Conservation (phyloP, 2,113 vertebrate species). For the Crotalus horridus region DNA sequence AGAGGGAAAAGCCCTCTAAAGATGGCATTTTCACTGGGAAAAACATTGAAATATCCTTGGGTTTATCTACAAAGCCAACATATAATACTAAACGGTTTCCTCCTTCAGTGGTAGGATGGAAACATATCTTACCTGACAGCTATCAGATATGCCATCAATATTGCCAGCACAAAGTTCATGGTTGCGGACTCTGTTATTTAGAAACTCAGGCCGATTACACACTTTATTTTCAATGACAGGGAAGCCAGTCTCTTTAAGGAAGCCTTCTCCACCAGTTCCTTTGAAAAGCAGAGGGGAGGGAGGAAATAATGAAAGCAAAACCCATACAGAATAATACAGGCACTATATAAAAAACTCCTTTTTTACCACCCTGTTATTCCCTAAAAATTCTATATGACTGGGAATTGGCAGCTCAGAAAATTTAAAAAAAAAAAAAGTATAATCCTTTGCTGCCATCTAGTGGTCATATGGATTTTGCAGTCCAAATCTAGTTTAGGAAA, state of each 20-base stretch:
- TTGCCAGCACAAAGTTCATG: constrained; percentile 89
- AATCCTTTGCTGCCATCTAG: not conserved
- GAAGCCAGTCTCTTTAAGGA: constrained; percentile 88
- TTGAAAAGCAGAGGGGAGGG: constrained; percentile 5
- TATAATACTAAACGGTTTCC: too few species aligned
- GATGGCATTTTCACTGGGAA: not conserved
- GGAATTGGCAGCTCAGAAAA: not conserved
- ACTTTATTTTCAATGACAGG: constrained; percentile 93
- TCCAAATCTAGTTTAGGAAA: not conserved
- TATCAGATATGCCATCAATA: constrained; percentile 84
- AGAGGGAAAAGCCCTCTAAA: not conserved
- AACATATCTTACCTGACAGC: constrained; percentile 82
- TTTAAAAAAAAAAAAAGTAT: not conserved
- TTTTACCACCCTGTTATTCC: not conserved
- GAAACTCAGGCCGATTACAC: constrained; percentile 83
- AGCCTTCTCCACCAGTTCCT: constrained; percentile 77
- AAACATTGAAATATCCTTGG: not conserved
- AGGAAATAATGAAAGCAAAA: not conserved
- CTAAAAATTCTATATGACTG: not conserved
- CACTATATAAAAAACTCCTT: not conserved
- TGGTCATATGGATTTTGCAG: not conserved
- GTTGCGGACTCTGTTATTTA: constrained; percentile 73
- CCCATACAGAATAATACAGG: not conserved
- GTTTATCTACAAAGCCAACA: rapidly evolving
- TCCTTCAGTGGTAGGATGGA: too few species aligned